These are phyloP conservation scores for Galerucella calmariensis DNA, from an alignment of 2,888 invertebrate genomes.

Conservation along the genomic window DNA sequence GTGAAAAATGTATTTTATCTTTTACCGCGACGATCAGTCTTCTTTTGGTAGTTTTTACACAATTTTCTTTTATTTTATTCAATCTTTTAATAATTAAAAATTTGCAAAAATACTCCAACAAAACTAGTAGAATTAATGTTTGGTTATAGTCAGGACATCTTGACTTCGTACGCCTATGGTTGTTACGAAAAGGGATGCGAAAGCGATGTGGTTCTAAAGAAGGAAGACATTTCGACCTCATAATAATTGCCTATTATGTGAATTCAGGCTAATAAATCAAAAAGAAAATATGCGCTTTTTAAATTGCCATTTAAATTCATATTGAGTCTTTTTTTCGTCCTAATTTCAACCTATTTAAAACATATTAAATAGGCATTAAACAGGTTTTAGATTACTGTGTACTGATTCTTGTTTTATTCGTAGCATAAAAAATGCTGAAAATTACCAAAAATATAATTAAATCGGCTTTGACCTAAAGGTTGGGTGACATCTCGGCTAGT, in stretches of 20 bases:
- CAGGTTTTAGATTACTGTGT: constrained; percentile 8
- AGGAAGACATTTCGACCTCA: constrained; percentile 44
- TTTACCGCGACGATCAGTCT: too few relatives aligned
- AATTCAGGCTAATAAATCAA: constrained; percentile 43
- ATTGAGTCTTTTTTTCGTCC: constrained; percentile 38
- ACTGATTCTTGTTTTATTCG: constrained; percentile 7
- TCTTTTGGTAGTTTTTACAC: too few relatives aligned
- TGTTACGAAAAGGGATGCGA: constrained; percentile 37
- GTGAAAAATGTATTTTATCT: too few relatives aligned
- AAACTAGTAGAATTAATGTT: too few relatives aligned
- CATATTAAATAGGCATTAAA: constrained; percentile 18
- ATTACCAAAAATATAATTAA: background rate
- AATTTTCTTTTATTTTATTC: too few relatives aligned
- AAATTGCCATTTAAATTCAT: constrained; percentile 43
- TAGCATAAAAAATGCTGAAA: background rate
- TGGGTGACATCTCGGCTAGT: too few relatives aligned
- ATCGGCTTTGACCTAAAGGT: background rate
- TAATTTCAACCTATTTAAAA: constrained; percentile 38
- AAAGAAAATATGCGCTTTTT: constrained; percentile 41
- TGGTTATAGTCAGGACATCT: background rate
- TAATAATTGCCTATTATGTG: constrained; percentile 43
- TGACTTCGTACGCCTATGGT: constrained; percentile 6
- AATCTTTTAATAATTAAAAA: too few relatives aligned
- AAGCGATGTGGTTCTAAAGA: constrained; percentile 37
- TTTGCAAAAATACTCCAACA: too few relatives aligned